These are phyloP conservation scores for Neosilurus mollespiculum DNA, from an alignment of 2,797 vertebrate genomes.

Conservation along the genomic window DNA sequence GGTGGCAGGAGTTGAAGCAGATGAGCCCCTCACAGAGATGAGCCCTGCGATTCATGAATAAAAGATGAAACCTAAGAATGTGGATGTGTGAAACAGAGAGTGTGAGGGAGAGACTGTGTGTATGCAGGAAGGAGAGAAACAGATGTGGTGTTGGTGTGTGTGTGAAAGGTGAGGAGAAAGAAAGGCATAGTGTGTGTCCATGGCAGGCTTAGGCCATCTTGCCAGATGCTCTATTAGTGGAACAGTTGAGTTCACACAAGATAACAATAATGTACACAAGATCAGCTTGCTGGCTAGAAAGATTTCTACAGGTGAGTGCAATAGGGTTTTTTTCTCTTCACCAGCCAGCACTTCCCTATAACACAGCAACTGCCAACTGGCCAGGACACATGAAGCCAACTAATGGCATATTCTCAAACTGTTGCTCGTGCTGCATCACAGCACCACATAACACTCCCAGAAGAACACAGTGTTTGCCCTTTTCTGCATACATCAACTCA, in stretches of 20 bases:
- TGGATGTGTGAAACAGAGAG: conserved; percentile 7
- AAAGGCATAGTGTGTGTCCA: conserved; percentile 1
- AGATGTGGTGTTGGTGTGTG: conserved; percentile 13
- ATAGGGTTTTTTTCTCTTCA: neutral
- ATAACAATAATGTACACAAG: neutral
- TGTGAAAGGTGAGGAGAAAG: neutral
- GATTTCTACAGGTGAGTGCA: neutral
- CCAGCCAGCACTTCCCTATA: neutral
- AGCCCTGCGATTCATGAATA: conserved; percentile 62
- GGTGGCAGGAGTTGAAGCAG: conserved; percentile 59
- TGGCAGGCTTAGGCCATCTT: neutral
- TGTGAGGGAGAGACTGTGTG: conserved; percentile 5
- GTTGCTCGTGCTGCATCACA: neutral
- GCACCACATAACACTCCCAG: neutral
- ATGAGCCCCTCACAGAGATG: conserved; percentile 53
- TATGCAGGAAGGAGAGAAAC: conserved; percentile 17
- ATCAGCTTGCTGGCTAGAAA: neutral
- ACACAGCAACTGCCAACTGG: neutral
- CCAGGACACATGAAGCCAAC: neutral
- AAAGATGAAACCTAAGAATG: conserved; percentile 56
- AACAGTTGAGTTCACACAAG: neutral
- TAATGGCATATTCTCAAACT: neutral
- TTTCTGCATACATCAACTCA: neutral
- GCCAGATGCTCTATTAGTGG: conserved; percentile 21
- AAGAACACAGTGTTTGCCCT: neutral